phyloP scores from a whole-genome alignment of 2,113 vertebrate genomes.

The Chinchilla lanigera region DNA sequence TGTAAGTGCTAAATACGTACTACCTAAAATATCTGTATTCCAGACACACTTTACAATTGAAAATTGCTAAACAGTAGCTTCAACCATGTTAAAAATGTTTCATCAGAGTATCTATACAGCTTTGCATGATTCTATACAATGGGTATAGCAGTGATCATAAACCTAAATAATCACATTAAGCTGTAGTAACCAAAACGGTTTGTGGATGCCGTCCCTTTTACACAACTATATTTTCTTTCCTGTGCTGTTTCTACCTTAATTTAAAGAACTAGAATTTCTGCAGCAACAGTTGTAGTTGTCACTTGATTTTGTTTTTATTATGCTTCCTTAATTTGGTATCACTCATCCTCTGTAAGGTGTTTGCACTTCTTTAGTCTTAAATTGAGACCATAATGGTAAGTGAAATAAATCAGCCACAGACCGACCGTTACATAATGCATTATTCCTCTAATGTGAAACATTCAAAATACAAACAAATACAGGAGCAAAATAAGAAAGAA shows the following conservation, averaged over 20 bases:
- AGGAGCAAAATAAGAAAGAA: background rate
- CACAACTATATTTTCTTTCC: background rate
- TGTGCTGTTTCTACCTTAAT: background rate
- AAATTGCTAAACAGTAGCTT: background rate
- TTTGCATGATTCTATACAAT: background rate
- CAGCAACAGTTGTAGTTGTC: background rate
- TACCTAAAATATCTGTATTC: background rate
- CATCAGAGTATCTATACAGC: background rate
- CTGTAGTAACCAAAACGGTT: background rate
- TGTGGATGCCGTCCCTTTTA: background rate
- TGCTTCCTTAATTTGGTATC: background rate
- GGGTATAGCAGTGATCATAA: background rate
- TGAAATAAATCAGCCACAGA: background rate
- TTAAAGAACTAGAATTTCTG: background rate
- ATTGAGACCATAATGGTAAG: background rate
- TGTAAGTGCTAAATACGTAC: background rate
- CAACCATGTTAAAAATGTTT: background rate
- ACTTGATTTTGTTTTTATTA: background rate
- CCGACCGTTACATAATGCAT: no score
- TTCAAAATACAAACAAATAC: background rate
- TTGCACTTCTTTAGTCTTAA: background rate
- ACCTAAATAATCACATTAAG: background rate
- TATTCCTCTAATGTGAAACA: background rate
- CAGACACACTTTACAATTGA: background rate
- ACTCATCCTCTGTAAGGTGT: background rate